Conservation (phyloP, 2,113 vertebrate species). For the Neogale vison region DNA sequence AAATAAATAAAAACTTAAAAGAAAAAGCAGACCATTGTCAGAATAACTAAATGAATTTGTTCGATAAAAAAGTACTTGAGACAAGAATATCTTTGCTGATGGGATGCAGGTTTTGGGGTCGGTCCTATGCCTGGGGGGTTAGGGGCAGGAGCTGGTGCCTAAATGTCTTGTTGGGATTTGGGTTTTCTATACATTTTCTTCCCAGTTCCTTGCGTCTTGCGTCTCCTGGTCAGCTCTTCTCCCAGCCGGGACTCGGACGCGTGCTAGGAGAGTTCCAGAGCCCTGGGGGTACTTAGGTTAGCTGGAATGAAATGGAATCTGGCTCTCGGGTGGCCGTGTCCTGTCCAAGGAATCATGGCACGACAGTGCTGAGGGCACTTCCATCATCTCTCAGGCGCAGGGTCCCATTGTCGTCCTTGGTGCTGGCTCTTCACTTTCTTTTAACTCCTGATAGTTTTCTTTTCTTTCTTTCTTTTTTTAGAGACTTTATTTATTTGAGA, state of each 20-base stretch:
- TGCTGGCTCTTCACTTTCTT: background rate
- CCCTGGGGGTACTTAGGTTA: background rate
- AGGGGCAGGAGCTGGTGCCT: background rate
- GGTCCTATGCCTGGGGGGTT: background rate
- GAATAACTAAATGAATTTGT: background rate
- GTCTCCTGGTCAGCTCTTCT: background rate
- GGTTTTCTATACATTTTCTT: background rate
- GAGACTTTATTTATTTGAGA: background rate
- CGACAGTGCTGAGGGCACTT: background rate
- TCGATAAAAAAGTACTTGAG: background rate
- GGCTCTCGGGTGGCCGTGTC: background rate
- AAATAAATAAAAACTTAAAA: background rate
- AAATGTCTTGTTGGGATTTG: background rate
- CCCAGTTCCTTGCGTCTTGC: background rate
- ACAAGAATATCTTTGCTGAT: background rate
- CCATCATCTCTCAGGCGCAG: background rate
- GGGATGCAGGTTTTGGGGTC: background rate
- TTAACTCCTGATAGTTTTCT: too few relatives aligned
- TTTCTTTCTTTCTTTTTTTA: background rate
- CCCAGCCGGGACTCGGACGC: background rate
- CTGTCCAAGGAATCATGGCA: background rate
- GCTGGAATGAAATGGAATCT: background rate
- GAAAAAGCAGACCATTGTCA: background rate
- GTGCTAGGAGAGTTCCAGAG: background rate
- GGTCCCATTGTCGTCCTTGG: background rate